These are phyloP conservation scores for Thaleichthys pacificus DNA, from an alignment of 2,797 vertebrate genomes.

Conservation along the genomic window DNA sequence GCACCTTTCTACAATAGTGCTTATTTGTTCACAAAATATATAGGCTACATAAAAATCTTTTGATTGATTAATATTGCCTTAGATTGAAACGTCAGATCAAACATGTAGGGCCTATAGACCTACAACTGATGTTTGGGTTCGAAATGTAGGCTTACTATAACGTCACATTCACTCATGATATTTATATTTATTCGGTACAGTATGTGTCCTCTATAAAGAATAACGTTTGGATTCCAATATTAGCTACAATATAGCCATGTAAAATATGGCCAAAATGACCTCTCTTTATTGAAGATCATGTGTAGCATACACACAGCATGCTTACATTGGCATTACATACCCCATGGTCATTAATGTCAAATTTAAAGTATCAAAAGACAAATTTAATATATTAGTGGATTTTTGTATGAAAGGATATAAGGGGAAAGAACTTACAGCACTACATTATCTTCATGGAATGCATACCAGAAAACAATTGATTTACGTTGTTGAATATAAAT, in stretches of 20 bases:
- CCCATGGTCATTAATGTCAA: too few species aligned
- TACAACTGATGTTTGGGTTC: not conserved
- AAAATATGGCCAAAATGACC: not conserved
- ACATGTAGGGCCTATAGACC: not conserved
- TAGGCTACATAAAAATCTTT: too few species aligned
- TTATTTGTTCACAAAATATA: too few species aligned
- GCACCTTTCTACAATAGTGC: too few species aligned
- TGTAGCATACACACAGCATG: too few species aligned
- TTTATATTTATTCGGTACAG: not conserved
- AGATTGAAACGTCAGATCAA: too few species aligned
- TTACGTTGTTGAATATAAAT: constrained; percentile 60
- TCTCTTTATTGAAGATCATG: not conserved
- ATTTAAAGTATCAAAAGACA: not conserved
- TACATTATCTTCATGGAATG: constrained; percentile 22
- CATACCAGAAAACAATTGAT: constrained; percentile 16
- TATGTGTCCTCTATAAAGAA: not conserved
- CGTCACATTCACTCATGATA: not conserved
- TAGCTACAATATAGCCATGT: not conserved
- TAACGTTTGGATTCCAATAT: too few species aligned
- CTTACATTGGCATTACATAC: too few species aligned
- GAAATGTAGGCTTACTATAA: not conserved
- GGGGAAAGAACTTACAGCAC: constrained; percentile 24
- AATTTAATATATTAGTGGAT: constrained; percentile 65
- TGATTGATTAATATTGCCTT: too few species aligned
- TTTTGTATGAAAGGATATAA: constrained; percentile 44